Percentiles rank a stretch among this genome's conserved stretches.
Conservation (phyloP, 2,888 invertebrate genomes). For the Nomada goodeniana region DNA sequence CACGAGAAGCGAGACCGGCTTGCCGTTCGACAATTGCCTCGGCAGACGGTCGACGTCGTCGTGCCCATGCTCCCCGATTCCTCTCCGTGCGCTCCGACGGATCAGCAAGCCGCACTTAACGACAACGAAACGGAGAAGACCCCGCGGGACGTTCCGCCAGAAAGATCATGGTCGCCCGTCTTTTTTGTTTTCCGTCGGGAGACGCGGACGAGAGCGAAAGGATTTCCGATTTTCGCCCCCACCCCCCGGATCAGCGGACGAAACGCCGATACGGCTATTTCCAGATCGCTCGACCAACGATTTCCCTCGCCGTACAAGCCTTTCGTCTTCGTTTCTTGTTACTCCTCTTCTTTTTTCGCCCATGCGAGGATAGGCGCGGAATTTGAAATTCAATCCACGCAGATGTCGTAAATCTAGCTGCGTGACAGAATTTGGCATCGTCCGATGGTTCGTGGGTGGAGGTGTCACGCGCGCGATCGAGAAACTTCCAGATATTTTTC, state of each 20-base stretch:
- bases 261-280: not conserved
- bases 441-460: conserved; percentile 1
- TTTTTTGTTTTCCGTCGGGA: conserved; percentile 32
- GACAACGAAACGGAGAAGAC: conserved; percentile 41
- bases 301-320: not conserved
- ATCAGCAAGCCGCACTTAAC: conserved; percentile 36
- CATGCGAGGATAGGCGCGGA: not conserved
- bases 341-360: not conserved
- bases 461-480: not conserved
- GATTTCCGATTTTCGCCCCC: conserved; percentile 25
- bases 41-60: conserved; percentile 64
- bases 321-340: not conserved
- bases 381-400: conserved; percentile 1
- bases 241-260: not conserved
- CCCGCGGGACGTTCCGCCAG: not conserved
- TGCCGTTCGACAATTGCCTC: conserved; percentile 67
- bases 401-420: not conserved
- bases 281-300: not conserved
- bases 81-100: conserved; percentile 22
- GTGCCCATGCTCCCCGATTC: conserved; percentile 38
- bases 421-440: conserved; percentile 1
- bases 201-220: conserved; percentile 23
- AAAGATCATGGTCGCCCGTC: conserved; percentile 25
- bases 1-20: conserved; percentile 46
- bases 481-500: conserved; percentile 20